Evolutionary conservation across 2,888 invertebrate genomes (phyloP), one percentile per base, ranked within the genome.

Genomic region (Lasioglossum leucozonium): DNA sequence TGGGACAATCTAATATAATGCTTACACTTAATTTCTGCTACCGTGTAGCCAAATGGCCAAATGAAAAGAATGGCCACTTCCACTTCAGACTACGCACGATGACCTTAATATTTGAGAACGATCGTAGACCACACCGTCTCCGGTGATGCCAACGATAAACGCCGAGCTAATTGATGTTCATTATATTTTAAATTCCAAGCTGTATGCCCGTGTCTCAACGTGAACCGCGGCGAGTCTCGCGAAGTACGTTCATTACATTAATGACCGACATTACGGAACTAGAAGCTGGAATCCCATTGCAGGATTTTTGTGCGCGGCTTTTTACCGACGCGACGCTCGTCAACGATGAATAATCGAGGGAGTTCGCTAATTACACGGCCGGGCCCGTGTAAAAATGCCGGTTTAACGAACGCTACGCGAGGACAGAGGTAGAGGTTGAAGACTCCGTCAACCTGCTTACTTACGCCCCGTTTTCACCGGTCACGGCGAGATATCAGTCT

Each of bases 391-490:
- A 65, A 77, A 47, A 67, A 44, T 77, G 44, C 47, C 26, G 37
- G 65, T 5, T 65, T 77, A 47, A 67, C 13, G 67, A 26, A 47
- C 47, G n/a, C 2, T 30, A 13, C 37, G 18, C 4, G n/a, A n/a
- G n/a, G n/a, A n/a, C n/a, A n/a, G n/a, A n/a, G n/a, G n/a, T n/a
- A n/a, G n/a, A n/a, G n/a, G n/a, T n/a, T n/a, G n/a, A n/a, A n/a
- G n/a, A n/a, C n/a, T n/a, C n/a, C n/a, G n/a, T n/a, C n/a, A n/a
- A 55, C 47, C 79, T 72, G 74, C 58, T 85, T n/a, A n/a, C n/a
- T 62, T 62, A 76, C 51, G 47, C 55, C 67, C 67, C 42, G 55
- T 83, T 84, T 76, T 79, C 79, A 79, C 37, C 72, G 10, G 58
- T 13, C 69, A 16, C n/a, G 22, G 67, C 55, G 58, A 34, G 78